These are phyloP conservation scores for Dicrostonyx torquatus DNA, from an alignment of 2,797 vertebrate species.

Conservation along the genomic window DNA sequence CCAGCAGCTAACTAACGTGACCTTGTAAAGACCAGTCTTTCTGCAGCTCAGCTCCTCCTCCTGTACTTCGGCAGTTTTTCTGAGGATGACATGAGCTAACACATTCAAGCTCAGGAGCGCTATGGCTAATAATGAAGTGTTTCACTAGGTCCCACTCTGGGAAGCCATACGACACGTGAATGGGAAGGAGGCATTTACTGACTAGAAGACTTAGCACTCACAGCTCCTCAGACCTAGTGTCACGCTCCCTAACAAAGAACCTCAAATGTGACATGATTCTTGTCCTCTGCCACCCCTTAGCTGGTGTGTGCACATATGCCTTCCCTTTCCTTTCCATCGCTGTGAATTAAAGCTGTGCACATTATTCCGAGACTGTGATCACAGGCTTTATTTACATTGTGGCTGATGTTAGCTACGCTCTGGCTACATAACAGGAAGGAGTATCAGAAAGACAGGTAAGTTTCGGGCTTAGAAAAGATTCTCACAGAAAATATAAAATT, in stretches of 20 bases:
- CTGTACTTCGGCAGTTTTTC: slow-evolving; percentile 12
- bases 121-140: background rate
- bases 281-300: background rate
- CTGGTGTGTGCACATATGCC: background rate
- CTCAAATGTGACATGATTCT: background rate
- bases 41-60: background rate
- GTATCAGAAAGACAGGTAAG: slow-evolving; percentile 15
- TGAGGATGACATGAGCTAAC: slow-evolving; percentile 10
- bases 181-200: background rate
- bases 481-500: slow-evolving; percentile 14
- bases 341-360: background rate
- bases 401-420: background rate
- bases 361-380: slow-evolving; percentile 5
- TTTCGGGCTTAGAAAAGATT: background rate
- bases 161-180: background rate
- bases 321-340: background rate
- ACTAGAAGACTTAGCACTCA: background rate
- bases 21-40: slow-evolving; percentile 21
- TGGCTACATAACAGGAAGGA: background rate
- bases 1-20: background rate
- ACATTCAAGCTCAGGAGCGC: background rate
- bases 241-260: background rate
- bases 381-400: background rate
- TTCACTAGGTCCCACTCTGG: background rate
- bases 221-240: background rate